Percentiles rank a stretch among this genome's conserved stretches.
Conservation (phyloP, 2,113 vertebrate genomes). For the Ciconia maguari region DNA sequence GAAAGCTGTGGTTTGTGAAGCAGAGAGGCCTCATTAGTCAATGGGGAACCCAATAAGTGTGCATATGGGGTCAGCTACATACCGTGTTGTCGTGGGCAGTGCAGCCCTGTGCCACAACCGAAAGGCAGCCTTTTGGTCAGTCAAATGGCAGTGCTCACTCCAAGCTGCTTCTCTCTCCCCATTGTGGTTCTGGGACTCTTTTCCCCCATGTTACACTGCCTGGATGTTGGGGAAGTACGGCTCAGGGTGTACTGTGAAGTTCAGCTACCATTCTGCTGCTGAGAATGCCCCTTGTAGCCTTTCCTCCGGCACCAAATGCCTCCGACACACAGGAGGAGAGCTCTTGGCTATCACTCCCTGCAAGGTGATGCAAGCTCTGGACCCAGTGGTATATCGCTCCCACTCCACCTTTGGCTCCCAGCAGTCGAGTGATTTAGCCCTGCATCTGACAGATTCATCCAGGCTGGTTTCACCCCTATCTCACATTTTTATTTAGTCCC, state of each 20-base stretch:
- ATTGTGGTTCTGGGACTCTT: background rate
- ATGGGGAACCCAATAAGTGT: background rate
- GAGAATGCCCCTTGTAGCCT: background rate
- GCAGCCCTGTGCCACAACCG: too few relatives aligned
- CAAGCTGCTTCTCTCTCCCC: background rate
- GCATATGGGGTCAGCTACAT: background rate
- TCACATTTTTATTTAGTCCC: background rate
- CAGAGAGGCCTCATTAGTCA: background rate
- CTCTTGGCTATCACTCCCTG: background rate
- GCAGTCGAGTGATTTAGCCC: background rate
- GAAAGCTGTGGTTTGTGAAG: background rate
- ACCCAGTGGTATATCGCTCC: background rate
- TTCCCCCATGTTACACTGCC: background rate
- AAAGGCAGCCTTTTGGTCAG: background rate
- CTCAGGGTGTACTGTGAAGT: background rate
- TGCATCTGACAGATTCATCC: background rate
- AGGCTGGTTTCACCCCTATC: background rate
- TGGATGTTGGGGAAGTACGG: background rate
- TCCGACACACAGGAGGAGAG: background rate
- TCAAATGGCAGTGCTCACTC: background rate
- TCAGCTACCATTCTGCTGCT: background rate
- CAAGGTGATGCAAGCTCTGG: background rate
- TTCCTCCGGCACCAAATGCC: background rate
- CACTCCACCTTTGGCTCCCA: background rate
- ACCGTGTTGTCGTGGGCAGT: rapidly evolving